These are phyloP conservation scores for Sylvilagus floridanus DNA, from an alignment of 2,797 vertebrate genomes.

Conservation along the genomic window DNA sequence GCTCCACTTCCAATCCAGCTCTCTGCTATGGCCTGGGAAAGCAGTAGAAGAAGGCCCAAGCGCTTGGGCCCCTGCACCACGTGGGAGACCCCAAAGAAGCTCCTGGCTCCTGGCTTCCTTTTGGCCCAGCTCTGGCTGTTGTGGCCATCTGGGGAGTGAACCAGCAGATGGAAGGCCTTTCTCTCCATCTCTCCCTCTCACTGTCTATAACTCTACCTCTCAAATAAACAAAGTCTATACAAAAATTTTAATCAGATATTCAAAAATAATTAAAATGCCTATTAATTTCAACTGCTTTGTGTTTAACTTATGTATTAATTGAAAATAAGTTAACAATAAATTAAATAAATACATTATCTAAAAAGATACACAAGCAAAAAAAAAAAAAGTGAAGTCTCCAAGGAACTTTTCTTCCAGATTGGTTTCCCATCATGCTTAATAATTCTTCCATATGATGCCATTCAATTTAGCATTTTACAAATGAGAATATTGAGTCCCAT, in stretches of 20 bases:
- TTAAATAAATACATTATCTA: slow-evolving; percentile 14
- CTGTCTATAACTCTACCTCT: too few species aligned
- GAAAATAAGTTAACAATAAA: slow-evolving; percentile 14
- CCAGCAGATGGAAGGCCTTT: too few species aligned
- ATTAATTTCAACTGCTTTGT: background rate
- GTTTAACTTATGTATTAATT: background rate
- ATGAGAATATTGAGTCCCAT: background rate
- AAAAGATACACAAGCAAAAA: background rate
- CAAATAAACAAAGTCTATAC: too few species aligned
- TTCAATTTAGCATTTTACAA: slow-evolving; percentile 29
- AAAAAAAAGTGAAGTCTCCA: background rate
- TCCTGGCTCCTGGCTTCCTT: too few species aligned
- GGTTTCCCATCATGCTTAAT: background rate
- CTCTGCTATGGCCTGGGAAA: too few species aligned
- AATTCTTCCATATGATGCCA: background rate
- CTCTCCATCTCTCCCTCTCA: too few species aligned
- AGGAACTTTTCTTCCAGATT: background rate
- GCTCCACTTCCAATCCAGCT: too few species aligned
- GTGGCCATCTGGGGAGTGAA: too few species aligned
- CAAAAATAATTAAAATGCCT: slow-evolving; percentile 31
- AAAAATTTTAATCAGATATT: background rate
- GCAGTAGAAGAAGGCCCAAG: too few species aligned
- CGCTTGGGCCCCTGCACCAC: too few species aligned
- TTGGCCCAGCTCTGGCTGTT: too few species aligned
- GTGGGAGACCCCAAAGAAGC: too few species aligned